Evolutionary conservation across 2,888 invertebrate genomes (phyloP).

Genomic region (Opisthograptis luteolata): DNA sequence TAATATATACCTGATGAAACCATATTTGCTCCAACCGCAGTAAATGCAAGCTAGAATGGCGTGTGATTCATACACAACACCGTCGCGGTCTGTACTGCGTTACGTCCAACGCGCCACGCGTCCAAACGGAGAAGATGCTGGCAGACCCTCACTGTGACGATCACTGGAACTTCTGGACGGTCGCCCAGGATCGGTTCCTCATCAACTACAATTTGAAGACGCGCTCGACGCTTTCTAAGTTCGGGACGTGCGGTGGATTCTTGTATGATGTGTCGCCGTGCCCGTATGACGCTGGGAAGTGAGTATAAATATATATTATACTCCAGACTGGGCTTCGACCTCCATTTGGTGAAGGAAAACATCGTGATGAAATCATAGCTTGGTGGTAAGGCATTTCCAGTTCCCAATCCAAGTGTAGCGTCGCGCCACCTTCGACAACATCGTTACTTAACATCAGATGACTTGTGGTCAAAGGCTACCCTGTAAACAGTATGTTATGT

Average conservation of each 20-base stretch:
- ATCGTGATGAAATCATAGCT: too few species aligned
- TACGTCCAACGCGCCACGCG: slow-evolving; percentile 68
- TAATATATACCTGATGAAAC: too few species aligned
- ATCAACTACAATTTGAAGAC: slow-evolving; percentile 75
- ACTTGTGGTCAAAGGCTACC: too few species aligned
- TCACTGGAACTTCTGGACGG: slow-evolving; percentile 82
- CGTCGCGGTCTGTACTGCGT: slow-evolving; percentile 86
- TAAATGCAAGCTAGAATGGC: slow-evolving; percentile 60
- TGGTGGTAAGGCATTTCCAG: too few species aligned
- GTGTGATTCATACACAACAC: slow-evolving; percentile 78
- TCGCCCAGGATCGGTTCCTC: slow-evolving; percentile 85
- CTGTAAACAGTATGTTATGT: too few species aligned
- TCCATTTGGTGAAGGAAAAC: too few species aligned
- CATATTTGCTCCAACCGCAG: slow-evolving; percentile 43
- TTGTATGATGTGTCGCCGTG: slow-evolving; percentile 86
- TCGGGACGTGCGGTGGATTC: slow-evolving; percentile 86
- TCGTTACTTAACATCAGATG: too few species aligned
- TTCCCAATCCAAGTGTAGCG: too few species aligned
- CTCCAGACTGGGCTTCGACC: too few species aligned
- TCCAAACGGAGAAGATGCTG: slow-evolving; percentile 39
- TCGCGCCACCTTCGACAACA: too few species aligned
- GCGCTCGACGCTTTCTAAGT: slow-evolving; percentile 57
- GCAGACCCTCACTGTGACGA: slow-evolving; percentile 14
- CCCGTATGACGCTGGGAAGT: slow-evolving; percentile 88
- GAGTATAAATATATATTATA: slow-evolving; percentile 43